A percentile compares a stretch with the other conserved stretches of the same genome.
Evolutionary conservation across 2,888 invertebrate genomes (phyloP).

Genomic region (Melipona bicolor): DNA sequence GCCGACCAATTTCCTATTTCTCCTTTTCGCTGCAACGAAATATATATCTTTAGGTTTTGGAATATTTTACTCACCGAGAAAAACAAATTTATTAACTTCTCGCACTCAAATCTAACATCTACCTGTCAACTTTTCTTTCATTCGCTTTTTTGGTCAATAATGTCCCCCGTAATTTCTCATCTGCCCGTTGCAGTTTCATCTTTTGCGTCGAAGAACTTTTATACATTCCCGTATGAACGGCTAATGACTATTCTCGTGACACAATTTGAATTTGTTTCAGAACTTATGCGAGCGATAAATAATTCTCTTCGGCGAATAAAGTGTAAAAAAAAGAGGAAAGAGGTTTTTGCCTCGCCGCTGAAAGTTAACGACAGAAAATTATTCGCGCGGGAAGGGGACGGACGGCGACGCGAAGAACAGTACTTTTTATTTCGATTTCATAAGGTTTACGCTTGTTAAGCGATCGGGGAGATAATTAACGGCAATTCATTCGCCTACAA

Average conservation of each 20-base stretch:
- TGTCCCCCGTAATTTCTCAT: too few species aligned
- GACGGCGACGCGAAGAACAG: background rate
- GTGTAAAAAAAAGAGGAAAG: too few species aligned
- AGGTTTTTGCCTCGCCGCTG: background rate
- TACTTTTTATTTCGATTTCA: constrained; percentile 9
- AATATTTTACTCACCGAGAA: background rate
- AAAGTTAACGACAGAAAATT: background rate
- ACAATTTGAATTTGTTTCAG: background rate
- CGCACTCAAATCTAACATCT: too few species aligned
- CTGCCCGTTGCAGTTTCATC: too few species aligned
- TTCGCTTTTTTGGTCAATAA: too few species aligned
- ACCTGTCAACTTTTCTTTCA: too few species aligned
- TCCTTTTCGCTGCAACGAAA: background rate
- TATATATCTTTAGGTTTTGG: too few species aligned
- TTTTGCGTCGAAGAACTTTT: too few species aligned
- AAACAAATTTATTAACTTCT: too few species aligned
- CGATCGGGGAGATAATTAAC: constrained; percentile 49
- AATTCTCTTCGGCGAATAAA: too few species aligned
- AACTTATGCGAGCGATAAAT: background rate
- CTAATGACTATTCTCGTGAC: too few species aligned
- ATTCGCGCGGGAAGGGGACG: background rate
- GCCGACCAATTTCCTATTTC: constrained; percentile 27
- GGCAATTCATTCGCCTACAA: constrained; percentile 48
- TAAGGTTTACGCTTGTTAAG: constrained; percentile 20
- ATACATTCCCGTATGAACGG: too few species aligned